A percentile compares a stretch with the other conserved stretches of the same genome.
Conservation (phyloP, 2,888 invertebrate species). For the Volucella inanis region DNA sequence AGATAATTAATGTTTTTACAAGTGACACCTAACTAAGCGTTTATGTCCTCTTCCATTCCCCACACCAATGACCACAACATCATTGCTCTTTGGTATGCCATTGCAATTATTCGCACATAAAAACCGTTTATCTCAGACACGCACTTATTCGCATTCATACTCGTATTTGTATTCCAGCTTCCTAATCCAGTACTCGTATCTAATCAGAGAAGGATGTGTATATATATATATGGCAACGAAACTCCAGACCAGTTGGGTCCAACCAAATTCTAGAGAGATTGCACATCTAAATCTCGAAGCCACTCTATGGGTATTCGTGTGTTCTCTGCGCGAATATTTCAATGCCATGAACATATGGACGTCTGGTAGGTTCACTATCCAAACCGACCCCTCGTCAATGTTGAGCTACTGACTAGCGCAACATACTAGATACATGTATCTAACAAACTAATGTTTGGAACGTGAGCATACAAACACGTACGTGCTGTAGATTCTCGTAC, state of each 20-base stretch:
- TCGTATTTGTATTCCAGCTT: constrained; percentile 10
- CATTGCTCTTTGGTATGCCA: constrained; percentile 18
- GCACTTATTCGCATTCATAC: constrained; percentile 6
- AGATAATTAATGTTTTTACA: constrained; percentile 63
- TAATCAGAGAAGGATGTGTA: constrained; percentile 8
- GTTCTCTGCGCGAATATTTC: constrained; percentile 1
- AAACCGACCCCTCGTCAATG: background rate
- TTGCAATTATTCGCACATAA: constrained; percentile 3
- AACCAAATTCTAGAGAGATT: constrained; percentile 14
- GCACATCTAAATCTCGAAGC: background rate
- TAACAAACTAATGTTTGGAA: constrained; percentile 30
- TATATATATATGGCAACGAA: constrained; percentile 10
- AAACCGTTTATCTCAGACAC: constrained; percentile 3
- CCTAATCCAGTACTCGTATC: constrained; percentile 8
- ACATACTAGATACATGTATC: constrained; percentile 52
- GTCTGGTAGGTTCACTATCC: constrained; percentile 23
- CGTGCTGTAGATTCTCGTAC: constrained; percentile 23
- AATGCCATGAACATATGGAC: constrained; percentile 43
- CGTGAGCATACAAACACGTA: constrained; percentile 37
- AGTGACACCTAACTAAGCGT: constrained; percentile 37
- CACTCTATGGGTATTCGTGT: background rate
- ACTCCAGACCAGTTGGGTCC: background rate
- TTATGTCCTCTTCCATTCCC: constrained; percentile 3
- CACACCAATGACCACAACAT: background rate
- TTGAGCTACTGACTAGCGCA: constrained; percentile 31